A percentile compares a stretch with the other conserved stretches of the same genome.
Evolutionary conservation across 2,888 invertebrate species (phyloP).

Genomic region (Philereme vetulata): DNA sequence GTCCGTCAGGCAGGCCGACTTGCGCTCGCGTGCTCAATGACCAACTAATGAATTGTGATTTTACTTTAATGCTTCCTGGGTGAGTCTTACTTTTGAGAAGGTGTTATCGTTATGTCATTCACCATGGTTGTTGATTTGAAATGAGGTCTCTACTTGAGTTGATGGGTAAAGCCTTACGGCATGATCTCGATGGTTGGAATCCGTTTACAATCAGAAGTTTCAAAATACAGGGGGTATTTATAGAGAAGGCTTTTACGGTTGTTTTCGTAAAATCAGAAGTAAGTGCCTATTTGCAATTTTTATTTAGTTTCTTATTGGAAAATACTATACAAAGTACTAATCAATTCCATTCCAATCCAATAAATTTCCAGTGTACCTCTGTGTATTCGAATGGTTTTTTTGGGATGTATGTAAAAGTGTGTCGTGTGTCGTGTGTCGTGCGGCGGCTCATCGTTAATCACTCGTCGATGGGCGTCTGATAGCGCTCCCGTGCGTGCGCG

Average conservation of each 20-base stretch:
- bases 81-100: constrained; percentile 61
- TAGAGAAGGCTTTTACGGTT: too few relatives aligned
- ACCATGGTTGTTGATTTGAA: constrained; percentile 27
- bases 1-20: constrained; percentile 63
- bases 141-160: constrained; percentile 14
- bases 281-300: too few relatives aligned
- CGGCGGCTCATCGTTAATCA: constrained; percentile 72
- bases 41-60: constrained; percentile 76
- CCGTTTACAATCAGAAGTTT: neutral
- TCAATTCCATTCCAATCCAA: constrained; percentile 4
- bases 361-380: constrained; percentile 22
- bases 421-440: constrained; percentile 57
- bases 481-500: constrained; percentile 63
- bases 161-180: constrained; percentile 17
- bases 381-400: constrained; percentile 5
- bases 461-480: constrained; percentile 69
- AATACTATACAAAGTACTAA: constrained; percentile 7
- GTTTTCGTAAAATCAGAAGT: too few relatives aligned
- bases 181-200: constrained; percentile 12
- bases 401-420: constrained; percentile 35
- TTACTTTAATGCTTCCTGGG: constrained; percentile 70
- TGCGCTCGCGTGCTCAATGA: constrained; percentile 68
- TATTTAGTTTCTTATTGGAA: too few relatives aligned
- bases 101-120: constrained; percentile 55
- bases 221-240: neutral